Evolutionary conservation across 2,113 vertebrate genomes (phyloP).

Genomic region (Pterocles gutturalis): DNA sequence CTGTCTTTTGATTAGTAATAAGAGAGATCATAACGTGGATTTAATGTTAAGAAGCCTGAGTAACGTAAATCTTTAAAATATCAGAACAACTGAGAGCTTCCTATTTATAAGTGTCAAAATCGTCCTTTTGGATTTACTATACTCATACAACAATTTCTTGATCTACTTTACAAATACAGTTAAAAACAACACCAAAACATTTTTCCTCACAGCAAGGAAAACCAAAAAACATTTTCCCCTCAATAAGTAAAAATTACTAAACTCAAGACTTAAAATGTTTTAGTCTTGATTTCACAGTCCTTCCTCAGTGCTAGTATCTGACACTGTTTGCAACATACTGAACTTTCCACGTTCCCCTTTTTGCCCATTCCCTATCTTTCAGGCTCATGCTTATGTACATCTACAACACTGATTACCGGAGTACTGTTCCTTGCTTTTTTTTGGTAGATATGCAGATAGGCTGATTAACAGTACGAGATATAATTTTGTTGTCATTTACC

Average conservation of each 20-base stretch:
- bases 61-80: not conserved
- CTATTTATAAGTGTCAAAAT: not conserved
- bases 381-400: accelerated
- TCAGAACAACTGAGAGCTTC: not conserved
- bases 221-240: not conserved
- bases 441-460: not conserved
- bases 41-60: not conserved
- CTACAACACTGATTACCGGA: not conserved
- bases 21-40: not conserved
- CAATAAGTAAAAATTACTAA: not conserved
- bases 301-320: not conserved
- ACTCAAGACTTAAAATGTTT: not conserved
- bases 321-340: accelerated
- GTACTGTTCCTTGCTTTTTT: not conserved
- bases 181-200: not conserved
- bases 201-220: not conserved
- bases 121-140: not conserved
- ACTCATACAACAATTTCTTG: not conserved
- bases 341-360: not conserved
- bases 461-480: not conserved
- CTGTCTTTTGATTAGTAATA: not conserved
- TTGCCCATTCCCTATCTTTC: not conserved
- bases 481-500: not conserved
- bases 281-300: not conserved
- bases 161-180: not conserved